Evolutionary conservation across 64 coral and sea anemone genomes (phyloP).

Genomic region (Trachythela sp.): DNA sequence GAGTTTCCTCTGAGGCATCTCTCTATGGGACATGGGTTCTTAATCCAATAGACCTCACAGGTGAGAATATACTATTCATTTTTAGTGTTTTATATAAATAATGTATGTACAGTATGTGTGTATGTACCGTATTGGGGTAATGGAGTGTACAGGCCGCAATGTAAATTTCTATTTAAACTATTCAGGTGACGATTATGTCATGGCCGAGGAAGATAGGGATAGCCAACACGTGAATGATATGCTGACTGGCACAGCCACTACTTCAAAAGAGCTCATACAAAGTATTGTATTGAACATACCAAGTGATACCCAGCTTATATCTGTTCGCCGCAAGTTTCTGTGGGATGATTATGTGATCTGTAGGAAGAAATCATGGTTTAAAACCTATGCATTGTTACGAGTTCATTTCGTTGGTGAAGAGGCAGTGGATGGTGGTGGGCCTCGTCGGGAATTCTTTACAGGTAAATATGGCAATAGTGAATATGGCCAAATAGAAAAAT

Average conservation of each 20-base stretch:
- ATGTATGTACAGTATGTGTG: neutral
- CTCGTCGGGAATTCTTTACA: constrained; percentile 28
- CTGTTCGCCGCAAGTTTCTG: neutral
- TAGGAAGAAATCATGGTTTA: neutral
- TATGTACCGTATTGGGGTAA: too few relatives aligned
- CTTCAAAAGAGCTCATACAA: neutral
- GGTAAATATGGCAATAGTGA: neutral
- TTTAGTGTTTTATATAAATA: neutral
- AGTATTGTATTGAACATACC: neutral
- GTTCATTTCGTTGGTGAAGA: constrained; percentile 19
- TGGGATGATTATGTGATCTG: constrained; percentile 11
- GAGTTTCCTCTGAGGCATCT: neutral
- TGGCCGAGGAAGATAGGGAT: neutral
- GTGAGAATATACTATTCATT: constrained; percentile 12
- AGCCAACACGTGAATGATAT: neutral
- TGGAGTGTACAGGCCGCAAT: neutral
- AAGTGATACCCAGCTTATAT: neutral
- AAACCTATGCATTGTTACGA: neutral
- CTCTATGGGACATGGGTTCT: constrained; percentile 14
- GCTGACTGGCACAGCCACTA: neutral
- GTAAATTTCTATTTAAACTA: neutral
- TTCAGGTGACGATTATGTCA: neutral
- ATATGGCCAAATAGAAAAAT: neutral
- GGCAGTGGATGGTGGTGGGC: constrained; percentile 16
- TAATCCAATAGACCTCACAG: neutral